Conservation (phyloP, 1,140 invertebrate genomes). For the Hetaerina americana region DNA sequence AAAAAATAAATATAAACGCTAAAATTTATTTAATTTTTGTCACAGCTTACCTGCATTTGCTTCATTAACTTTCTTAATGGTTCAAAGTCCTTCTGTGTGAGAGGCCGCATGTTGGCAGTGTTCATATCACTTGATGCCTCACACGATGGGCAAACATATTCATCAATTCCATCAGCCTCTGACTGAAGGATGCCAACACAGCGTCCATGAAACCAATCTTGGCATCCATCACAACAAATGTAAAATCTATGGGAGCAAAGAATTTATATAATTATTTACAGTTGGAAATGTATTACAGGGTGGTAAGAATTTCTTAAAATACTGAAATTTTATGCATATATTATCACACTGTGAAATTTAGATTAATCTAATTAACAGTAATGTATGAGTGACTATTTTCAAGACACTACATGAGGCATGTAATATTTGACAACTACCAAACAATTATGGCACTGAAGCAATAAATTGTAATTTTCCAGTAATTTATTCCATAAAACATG, state of each 20-base stretch:
- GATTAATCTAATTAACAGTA: no score
- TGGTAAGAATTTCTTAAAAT: no score
- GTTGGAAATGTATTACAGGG: not conserved
- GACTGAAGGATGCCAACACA: conserved; percentile 92
- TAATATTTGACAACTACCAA: no score
- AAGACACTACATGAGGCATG: no score
- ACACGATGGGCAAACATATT: conserved; percentile 93
- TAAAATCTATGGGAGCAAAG: conserved; percentile 69
- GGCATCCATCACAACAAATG: conserved; percentile 95
- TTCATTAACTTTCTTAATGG: conserved; percentile 72
- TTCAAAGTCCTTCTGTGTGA: conserved; percentile 70
- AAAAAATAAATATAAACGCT: no score
- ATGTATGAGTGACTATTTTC: no score
- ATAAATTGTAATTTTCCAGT: no score
- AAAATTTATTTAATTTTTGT: no score
- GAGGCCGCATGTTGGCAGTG: conserved; percentile 77
- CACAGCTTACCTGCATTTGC: conserved; percentile 84
- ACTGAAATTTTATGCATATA: no score
- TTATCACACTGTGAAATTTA: no score
- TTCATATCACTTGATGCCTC: conserved; percentile 77
- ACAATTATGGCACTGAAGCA: no score
- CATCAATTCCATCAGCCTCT: conserved; percentile 88
- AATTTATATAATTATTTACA: conserved; percentile 14
- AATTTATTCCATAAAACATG: no score
- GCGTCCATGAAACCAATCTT: conserved; percentile 97